Conservation (phyloP, 2,888 invertebrate species). For the Lobophora halterata region DNA sequence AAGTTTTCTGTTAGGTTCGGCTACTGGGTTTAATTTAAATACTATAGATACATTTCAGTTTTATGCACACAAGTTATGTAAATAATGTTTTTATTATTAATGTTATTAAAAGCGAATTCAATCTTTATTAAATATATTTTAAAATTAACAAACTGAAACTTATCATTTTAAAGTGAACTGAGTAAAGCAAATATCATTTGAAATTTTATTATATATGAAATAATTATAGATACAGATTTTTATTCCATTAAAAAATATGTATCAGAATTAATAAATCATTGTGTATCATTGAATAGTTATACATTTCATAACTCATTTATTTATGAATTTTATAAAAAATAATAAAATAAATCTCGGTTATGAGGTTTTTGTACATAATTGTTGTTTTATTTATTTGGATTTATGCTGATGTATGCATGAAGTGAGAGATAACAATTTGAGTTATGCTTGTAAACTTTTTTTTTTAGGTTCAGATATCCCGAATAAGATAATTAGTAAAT, state of each 20-base stretch:
- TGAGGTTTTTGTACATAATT: constrained; percentile 55
- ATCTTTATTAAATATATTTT: constrained; percentile 53
- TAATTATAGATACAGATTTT: constrained; percentile 40
- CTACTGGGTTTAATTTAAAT: constrained; percentile 60
- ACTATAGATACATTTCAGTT: constrained; percentile 65
- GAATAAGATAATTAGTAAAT: no score
- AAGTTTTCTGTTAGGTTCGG: constrained; percentile 42
- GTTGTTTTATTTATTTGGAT: constrained; percentile 57
- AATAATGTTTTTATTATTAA: constrained; percentile 71
- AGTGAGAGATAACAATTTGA: no score
- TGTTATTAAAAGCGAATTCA: no score
- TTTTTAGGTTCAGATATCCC: no score
- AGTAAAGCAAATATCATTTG: constrained; percentile 28
- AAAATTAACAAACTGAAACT: constrained; percentile 29
- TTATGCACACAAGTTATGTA: constrained; percentile 69
- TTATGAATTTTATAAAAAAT: constrained; percentile 48
- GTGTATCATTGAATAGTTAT: constrained; percentile 45
- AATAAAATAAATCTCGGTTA: constrained; percentile 48
- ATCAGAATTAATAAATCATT: constrained; percentile 45
- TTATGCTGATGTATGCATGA: no score
- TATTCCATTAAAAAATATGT: constrained; percentile 47
- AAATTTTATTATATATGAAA: constrained; percentile 22
- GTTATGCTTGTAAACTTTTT: no score
- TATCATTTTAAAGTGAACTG: constrained; percentile 31
- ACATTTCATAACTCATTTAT: constrained; percentile 34